Base-by-base conservation (phyloP, 1,140 invertebrate genomes). In the Drosophila sucinea region DNA sequence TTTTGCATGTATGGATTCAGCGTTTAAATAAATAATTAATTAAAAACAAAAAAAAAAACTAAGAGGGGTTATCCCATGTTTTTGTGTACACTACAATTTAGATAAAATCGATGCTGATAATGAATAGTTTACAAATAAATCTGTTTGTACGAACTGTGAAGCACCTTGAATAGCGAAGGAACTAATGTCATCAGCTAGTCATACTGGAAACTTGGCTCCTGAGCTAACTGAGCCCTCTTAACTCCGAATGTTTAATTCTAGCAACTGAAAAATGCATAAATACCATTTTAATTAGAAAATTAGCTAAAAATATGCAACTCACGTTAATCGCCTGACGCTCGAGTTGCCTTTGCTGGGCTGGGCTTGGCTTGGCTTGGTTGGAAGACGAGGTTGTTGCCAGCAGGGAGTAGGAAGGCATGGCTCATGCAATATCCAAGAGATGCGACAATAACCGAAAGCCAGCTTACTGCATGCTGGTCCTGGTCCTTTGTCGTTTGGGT, bases 221-320 rank as follows among this genome's bases (percentile, higher is more conserved):
- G n/a, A n/a, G n/a, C n/a, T n/a, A n/a, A 40, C 23, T 30, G 11
- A 47, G 17, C 27, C 27, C 62, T 38, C 47, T 75, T 62, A 10
- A 64, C 35, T 65, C 54, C 70, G 29, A 75, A 76, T 79, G 64
- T 90, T 90, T 90, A 81, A 90, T 86, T 64, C 66, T 56, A 58
- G 58, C 32, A 75, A 75, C 87, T 90, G 79, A 78, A 90, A 87
- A 90, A 90, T 90, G 86, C 86, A 91, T 89, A 91, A 91, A 91
- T 91, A 90, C 71, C 76, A 69, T 89, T 91, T 91, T 91, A 91
- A 91, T 91, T 91, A 91, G 89, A 91, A 91, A 91, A 91, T 91
- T 91, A 91, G 89, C 85, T 91, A 69, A 61, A 82, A 91, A 91
- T 91, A 91, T 91, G 89, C 89, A 89, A 76, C 84, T 77, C 89